Base-by-base conservation (phyloP, 1,140 invertebrate species). In the Anastatus disparis region DNA sequence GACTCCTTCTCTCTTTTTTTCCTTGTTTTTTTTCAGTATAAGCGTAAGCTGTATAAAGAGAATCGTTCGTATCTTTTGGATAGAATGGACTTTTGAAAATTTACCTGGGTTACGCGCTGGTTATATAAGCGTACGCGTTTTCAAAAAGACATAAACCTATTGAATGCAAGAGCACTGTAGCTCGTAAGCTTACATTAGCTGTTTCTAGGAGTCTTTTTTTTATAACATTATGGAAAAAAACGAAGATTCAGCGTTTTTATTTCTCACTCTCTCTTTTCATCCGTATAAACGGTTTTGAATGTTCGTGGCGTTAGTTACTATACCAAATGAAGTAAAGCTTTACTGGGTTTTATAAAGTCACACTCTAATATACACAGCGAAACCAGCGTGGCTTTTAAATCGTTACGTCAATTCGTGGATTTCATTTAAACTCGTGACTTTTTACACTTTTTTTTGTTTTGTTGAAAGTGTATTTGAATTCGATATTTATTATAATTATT, bases 21-120 rank as follows among this genome's bases (percentile, higher is more conserved):
- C n/a, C n/a, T n/a, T n/a, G n/a, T n/a, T n/a, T n/a, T n/a, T n/a
- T n/a, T n/a, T n/a, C n/a, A n/a, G 15, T 46, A 13, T 0, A 8
- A 7, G n/a, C 4, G 24, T n/a, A n/a, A n/a, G n/a, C n/a, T n/a
- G n/a, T 1, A 17, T 55, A 55, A 35, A 55, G 13, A 26, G 8
- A 44, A 44, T 67, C 70, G 71, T 46, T 62, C 62, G 62, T 69
- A 27, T n/a, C n/a, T n/a, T n/a, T n/a, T 20, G 26, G 8, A 58
- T n/a, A n/a, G 63, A 72, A 72, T 70, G 71, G 67, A 64, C 71
- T 59, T n/a, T 71, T 72, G 71, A 70, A 73, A 75, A 75, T 75
- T 76, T 72, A 70, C 61, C 58, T 3, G 56, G 20, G 12, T n/a
- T 6, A 15, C 22, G 9, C 20, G 15, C n/a, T n/a, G n/a, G n/a